Evolutionary conservation across 2,888 invertebrate species (phyloP).

Genomic region (Drosophila atroscutellata): DNA sequence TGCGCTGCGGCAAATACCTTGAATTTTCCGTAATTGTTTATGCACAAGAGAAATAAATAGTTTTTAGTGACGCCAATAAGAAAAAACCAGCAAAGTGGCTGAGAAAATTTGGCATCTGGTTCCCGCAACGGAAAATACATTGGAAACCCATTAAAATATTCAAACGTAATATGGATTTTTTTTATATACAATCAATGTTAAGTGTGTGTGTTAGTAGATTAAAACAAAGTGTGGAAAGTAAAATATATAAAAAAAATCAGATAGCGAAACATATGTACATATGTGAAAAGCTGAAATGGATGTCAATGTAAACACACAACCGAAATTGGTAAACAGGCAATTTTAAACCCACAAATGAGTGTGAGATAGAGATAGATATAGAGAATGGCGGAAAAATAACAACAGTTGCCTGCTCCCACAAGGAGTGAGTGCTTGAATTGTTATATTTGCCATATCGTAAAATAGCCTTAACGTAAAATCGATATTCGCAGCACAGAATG

Average conservation of each 20-base stretch:
- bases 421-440: constrained; percentile 8
- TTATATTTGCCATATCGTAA: constrained; percentile 1
- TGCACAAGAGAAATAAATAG: constrained; percentile 37
- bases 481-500: constrained; percentile 33
- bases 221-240: constrained; percentile 10
- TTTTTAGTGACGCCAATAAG: constrained; percentile 43
- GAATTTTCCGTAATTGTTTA: constrained; percentile 40
- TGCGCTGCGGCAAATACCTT: constrained; percentile 19
- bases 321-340: constrained; percentile 18
- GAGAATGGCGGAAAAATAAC: neutral
- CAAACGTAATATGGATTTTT: neutral
- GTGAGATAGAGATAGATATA: constrained; percentile 1
- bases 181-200: neutral
- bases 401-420: neutral
- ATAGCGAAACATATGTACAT: constrained; percentile 33
- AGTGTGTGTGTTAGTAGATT: constrained; percentile 18
- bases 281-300: constrained; percentile 32
- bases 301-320: constrained; percentile 38
- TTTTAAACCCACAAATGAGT: neutral
- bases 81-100: constrained; percentile 23
- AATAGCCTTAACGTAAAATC: constrained; percentile 18
- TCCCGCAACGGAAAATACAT: constrained; percentile 12
- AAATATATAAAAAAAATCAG: constrained; percentile 5
- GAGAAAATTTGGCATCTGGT: constrained; percentile 33
- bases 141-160: constrained; percentile 32